Percentiles rank a stretch among this genome's conserved stretches.
These are phyloP conservation scores for Acanthisitta chloris DNA, from an alignment of 2,113 vertebrate species.

Conservation along the genomic window DNA sequence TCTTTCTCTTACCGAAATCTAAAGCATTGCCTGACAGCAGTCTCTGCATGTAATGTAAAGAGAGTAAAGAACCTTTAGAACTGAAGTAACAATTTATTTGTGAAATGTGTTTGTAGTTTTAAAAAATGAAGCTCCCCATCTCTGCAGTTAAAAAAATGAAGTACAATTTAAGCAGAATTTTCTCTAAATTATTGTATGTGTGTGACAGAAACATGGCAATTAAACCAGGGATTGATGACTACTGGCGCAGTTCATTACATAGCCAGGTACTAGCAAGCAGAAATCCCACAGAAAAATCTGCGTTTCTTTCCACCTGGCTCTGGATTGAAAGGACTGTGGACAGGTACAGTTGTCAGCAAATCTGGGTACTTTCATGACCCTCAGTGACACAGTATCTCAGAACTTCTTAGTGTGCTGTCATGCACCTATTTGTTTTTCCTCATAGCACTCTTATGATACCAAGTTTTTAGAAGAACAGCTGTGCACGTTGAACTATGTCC, in stretches of 20 bases:
- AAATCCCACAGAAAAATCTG: not conserved
- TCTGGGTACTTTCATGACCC: not conserved
- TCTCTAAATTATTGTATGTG: constrained; percentile 35
- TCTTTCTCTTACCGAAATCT: not conserved
- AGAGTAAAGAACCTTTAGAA: not conserved
- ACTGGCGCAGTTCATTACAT: not conserved
- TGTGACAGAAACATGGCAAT: not conserved
- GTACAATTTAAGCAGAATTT: not conserved
- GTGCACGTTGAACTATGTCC: not conserved
- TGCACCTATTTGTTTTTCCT: not conserved
- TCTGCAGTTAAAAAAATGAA: not conserved
- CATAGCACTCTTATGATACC: rapidly evolving
- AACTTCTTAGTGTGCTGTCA: not conserved
- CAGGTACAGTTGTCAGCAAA: not conserved
- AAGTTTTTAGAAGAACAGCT: not conserved
- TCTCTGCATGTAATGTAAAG: not conserved
- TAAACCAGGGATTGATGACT: not conserved
- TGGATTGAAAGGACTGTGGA: rapidly evolving
- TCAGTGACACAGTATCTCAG: not conserved
- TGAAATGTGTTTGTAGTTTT: not conserved
- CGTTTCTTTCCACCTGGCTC: not conserved
- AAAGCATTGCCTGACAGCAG: not conserved
- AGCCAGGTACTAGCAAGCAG: not conserved
- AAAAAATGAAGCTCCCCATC: not conserved
- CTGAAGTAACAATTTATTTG: not conserved